Percentiles rank a stretch among this genome's conserved stretches.
phyloP scores from a whole-genome alignment of 2,888 invertebrate genomes.

The Campoplex nolae region DNA sequence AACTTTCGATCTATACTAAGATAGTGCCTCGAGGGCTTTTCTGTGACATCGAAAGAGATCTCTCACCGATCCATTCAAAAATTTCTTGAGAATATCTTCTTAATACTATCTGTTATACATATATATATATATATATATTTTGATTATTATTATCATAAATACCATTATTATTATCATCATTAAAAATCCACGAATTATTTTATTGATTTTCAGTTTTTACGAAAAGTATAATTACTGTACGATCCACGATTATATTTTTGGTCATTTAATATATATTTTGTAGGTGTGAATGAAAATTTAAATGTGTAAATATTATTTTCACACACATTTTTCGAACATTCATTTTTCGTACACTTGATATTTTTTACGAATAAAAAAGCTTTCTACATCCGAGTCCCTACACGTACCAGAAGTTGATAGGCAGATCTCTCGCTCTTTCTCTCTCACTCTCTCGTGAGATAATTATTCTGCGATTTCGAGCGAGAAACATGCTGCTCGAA shows the following conservation, averaged over 20 bases:
- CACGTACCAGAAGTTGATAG: conserved; percentile 5
- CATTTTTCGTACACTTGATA: background rate
- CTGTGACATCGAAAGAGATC: conserved; percentile 27
- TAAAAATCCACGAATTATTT: background rate
- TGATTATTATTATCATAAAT: too few species aligned
- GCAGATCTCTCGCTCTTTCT: conserved; percentile 26
- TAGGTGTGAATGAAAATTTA: background rate
- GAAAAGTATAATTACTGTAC: background rate
- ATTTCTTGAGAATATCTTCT: background rate
- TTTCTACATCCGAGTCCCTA: conserved; percentile 7
- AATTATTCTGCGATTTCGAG: conserved; percentile 63
- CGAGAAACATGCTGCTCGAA: conserved; percentile 39
- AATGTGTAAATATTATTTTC: background rate
- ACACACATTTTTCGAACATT: background rate
- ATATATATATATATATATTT: background rate
- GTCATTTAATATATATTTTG: background rate
- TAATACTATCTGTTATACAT: background rate
- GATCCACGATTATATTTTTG: background rate
- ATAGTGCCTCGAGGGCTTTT: conserved; percentile 48
- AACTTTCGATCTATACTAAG: conserved; percentile 31
- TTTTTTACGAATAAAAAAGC: background rate
- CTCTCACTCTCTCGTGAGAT: background rate
- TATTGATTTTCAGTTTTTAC: background rate
- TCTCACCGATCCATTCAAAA: conserved; percentile 26
- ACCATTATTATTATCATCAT: background rate